Percentiles rank a stretch among this genome's conserved stretches.
Conservation (phyloP, 2,113 vertebrate genomes). For the Athene cunicularia region DNA sequence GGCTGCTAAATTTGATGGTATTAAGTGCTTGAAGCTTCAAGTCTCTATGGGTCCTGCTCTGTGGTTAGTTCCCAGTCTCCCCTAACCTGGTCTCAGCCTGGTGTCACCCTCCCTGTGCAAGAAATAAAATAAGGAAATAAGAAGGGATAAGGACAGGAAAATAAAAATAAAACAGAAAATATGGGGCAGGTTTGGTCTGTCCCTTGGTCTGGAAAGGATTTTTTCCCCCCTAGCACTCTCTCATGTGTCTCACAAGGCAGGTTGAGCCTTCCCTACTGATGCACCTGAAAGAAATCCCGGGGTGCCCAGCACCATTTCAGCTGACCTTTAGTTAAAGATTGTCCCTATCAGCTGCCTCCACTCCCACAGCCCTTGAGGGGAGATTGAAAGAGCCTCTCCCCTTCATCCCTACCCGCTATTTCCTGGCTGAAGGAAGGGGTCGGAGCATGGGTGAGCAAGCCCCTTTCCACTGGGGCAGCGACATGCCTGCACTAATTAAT, state of each 20-base stretch:
- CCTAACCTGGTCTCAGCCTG: background rate
- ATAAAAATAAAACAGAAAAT: background rate
- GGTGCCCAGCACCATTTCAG: background rate
- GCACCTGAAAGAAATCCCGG: background rate
- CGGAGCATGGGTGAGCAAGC: rapidly evolving
- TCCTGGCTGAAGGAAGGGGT: background rate
- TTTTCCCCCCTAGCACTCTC: background rate
- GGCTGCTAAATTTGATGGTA: background rate
- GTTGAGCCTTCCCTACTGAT: rapidly evolving
- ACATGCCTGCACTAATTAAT: background rate
- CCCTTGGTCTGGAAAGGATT: background rate
- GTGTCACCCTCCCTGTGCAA: rapidly evolving
- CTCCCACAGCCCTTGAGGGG: background rate
- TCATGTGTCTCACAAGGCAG: background rate
- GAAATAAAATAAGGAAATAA: background rate
- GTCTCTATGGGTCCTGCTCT: background rate
- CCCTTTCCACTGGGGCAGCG: background rate
- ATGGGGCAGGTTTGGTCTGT: background rate
- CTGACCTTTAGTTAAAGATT: background rate
- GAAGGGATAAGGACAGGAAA: background rate
- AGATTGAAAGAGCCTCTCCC: background rate
- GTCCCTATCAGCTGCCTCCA: rapidly evolving
- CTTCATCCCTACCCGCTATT: background rate
- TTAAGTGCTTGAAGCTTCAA: background rate
- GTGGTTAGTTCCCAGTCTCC: rapidly evolving